A percentile compares a stretch with the other conserved stretches of the same genome.
These are phyloP conservation scores for Microtus montanus DNA, from an alignment of 2,113 vertebrate species.

Conservation along the genomic window DNA sequence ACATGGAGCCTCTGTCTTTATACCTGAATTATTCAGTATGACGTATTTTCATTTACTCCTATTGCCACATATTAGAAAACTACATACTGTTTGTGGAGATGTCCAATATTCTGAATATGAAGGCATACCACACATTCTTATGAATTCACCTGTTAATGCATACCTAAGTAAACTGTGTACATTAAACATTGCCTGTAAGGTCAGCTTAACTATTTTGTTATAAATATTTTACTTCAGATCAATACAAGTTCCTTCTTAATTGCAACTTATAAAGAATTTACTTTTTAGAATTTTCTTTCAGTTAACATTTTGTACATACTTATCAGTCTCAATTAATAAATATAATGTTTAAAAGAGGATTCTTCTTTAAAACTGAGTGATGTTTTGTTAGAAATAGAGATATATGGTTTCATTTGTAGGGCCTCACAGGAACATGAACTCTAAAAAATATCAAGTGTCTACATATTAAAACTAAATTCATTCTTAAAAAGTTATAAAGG, in stretches of 20 bases:
- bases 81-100: not conserved
- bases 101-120: not conserved
- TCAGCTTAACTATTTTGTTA: not conserved
- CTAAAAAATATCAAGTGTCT: not conserved
- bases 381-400: not conserved
- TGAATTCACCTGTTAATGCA: not conserved
- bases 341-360: not conserved
- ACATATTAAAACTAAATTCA: not conserved
- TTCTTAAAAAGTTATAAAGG: not conserved
- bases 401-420: not conserved
- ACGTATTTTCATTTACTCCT: not conserved
- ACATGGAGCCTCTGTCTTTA: not conserved
- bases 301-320: not conserved
- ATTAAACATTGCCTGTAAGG: not conserved
- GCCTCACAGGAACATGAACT: not conserved
- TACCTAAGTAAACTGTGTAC: not conserved
- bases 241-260: not conserved
- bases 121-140: not conserved
- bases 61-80: not conserved
- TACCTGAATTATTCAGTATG: not conserved
- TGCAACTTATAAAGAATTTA: not conserved
- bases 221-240: not conserved
- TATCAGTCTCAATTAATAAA: not conserved
- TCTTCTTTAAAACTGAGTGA: not conserved
- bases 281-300: not conserved